Evolutionary conservation across 2,113 vertebrate genomes (phyloP).

Genomic region (Hydropotes inermis): DNA sequence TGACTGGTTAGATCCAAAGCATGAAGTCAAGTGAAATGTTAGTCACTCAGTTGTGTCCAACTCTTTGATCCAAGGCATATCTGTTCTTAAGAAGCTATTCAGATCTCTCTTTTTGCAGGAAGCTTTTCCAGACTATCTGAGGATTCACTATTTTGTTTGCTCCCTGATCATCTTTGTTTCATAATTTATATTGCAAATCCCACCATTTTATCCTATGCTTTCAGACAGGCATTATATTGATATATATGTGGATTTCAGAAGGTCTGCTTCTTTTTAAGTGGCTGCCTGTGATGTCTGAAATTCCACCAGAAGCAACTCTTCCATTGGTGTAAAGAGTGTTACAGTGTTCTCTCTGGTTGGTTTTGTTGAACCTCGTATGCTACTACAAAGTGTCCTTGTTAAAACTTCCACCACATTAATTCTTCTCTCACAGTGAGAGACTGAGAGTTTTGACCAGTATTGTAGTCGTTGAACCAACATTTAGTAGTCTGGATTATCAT

Average conservation of each 20-base stretch:
- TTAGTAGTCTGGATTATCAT: not conserved
- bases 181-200: not conserved
- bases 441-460: not conserved
- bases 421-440: not conserved
- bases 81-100: not conserved
- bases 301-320: not conserved
- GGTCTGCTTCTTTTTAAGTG: not conserved
- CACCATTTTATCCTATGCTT: not conserved
- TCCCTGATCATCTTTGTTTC: not conserved
- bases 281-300: not conserved
- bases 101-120: not conserved
- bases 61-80: not conserved
- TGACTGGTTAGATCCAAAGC: not conserved
- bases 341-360: not conserved
- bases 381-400: not conserved
- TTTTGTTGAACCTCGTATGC: not conserved
- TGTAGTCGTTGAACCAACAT: not conserved
- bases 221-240: not conserved
- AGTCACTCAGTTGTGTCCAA: not conserved
- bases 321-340: not conserved
- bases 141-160: not conserved
- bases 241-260: not conserved
- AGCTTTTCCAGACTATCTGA: not conserved
- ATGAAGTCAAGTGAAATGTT: not conserved
- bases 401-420: not conserved